Evolutionary conservation across 2,797 vertebrate species (phyloP).

Genomic region (Remorina albescens): DNA sequence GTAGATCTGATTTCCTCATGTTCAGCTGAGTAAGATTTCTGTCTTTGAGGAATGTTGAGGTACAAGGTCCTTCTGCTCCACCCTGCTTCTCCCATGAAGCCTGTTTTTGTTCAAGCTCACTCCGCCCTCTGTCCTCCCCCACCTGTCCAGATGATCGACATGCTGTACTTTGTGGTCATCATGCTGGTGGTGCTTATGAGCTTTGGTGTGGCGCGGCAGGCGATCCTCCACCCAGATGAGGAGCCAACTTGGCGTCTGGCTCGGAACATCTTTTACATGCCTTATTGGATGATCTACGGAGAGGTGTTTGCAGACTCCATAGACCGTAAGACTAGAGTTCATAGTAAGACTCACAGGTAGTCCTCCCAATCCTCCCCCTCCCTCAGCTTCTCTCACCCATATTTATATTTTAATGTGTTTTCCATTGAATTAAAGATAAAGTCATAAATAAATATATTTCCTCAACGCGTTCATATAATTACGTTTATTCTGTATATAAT

Average conservation of each 20-base stretch:
- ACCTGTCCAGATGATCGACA: slow-evolving; percentile 90
- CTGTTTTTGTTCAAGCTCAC: no score
- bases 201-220: slow-evolving; percentile 95
- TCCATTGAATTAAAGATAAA: no score
- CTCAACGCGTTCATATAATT: no score
- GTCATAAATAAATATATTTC: no score
- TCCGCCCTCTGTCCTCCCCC: not conserved
- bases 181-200: slow-evolving; percentile 99
- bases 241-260: slow-evolving; percentile 96
- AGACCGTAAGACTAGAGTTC: slow-evolving; percentile 99
- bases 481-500: no score
- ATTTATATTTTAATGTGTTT: no score
- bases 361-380: slow-evolving; percentile 34
- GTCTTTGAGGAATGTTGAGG: no score
- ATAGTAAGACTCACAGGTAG: slow-evolving; percentile 95
- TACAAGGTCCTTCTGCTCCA: no score
- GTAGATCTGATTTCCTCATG: no score
- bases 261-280: slow-evolving; percentile 99
- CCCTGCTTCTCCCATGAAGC: no score
- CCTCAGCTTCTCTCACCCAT: not conserved
- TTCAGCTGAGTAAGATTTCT: no score
- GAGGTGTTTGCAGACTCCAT: slow-evolving; percentile 99
- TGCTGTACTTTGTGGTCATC: slow-evolving; percentile 99
- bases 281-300: slow-evolving; percentile 99
- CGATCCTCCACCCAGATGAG: slow-evolving; percentile 96